phyloP scores from a whole-genome alignment of 1,140 invertebrate genomes.

The Bombus sibiricus region DNA sequence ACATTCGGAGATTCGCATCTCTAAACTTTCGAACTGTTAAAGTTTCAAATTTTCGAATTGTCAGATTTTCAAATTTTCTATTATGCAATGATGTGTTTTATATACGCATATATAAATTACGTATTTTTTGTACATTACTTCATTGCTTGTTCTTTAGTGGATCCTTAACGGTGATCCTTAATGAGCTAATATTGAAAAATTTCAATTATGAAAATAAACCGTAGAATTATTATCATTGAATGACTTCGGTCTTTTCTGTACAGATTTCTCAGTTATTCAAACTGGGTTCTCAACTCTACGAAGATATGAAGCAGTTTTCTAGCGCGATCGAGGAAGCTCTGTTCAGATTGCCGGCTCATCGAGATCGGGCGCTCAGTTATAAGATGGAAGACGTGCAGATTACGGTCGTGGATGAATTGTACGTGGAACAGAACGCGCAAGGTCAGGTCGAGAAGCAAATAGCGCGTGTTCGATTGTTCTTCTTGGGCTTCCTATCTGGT shows the following conservation, averaged over 20 bases:
- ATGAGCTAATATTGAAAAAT: too few species aligned
- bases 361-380: slow-evolving; percentile 95
- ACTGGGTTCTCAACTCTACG: slow-evolving; percentile 93
- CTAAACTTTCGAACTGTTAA: too few species aligned
- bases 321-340: slow-evolving; percentile 94
- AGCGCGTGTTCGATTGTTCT: slow-evolving; percentile 96
- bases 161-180: too few species aligned
- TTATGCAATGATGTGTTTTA: too few species aligned
- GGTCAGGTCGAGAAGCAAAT: slow-evolving; percentile 95
- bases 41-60: too few species aligned
- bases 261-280: slow-evolving; percentile 98
- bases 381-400: slow-evolving; percentile 99
- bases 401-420: slow-evolving; percentile 97
- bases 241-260: neutral
- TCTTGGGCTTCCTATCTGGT: slow-evolving; percentile 95
- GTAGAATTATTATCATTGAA: too few species aligned
- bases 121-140: too few species aligned
- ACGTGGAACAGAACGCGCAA: slow-evolving; percentile 94
- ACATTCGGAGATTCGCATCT: too few species aligned
- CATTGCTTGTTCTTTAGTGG: too few species aligned
- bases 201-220: neutral
- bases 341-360: slow-evolving; percentile 91
- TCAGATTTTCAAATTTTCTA: too few species aligned
- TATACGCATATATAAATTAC: too few species aligned
- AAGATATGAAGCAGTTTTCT: slow-evolving; percentile 96